These are phyloP conservation scores for Oopsacas minuta DNA, from an alignment of 37 sponge, comb jelly and placozoan species.

Conservation along the genomic window DNA sequence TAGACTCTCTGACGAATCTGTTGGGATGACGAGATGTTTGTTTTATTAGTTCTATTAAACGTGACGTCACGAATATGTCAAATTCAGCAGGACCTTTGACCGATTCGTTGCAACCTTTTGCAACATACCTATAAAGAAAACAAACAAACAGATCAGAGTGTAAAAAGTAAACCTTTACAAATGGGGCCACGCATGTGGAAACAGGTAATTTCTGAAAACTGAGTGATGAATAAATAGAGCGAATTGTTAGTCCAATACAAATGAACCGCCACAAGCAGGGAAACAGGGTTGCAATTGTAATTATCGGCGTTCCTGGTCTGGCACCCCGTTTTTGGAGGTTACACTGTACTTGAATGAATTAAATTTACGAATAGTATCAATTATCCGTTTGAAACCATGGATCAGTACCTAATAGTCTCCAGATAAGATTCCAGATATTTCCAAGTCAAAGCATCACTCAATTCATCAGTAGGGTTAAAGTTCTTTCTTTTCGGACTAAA, in stretches of 20 bases:
- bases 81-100: neutral
- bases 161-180: neutral
- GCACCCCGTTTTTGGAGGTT: too few relatives aligned
- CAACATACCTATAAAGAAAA: neutral
- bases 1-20: conserved; percentile 85
- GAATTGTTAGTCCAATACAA: too few relatives aligned
- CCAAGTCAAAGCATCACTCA: neutral
- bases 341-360: too few relatives aligned
- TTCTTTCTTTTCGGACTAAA: neutral
- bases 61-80: neutral
- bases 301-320: too few relatives aligned
- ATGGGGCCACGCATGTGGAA: too few relatives aligned
- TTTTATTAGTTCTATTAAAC: neutral
- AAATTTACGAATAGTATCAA: too few relatives aligned
- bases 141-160: neutral
- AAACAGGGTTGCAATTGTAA: too few relatives aligned
- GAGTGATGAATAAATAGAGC: too few relatives aligned
- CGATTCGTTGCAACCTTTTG: neutral
- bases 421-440: neutral
- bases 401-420: neutral
- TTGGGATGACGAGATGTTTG: conserved; percentile 48
- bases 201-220: too few relatives aligned
- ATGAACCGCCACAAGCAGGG: too few relatives aligned
- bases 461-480: neutral
- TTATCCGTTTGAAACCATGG: too few relatives aligned